Evolutionary conservation across 2,797 vertebrate genomes (phyloP).

Genomic region (Eulemur coronatus): DNA sequence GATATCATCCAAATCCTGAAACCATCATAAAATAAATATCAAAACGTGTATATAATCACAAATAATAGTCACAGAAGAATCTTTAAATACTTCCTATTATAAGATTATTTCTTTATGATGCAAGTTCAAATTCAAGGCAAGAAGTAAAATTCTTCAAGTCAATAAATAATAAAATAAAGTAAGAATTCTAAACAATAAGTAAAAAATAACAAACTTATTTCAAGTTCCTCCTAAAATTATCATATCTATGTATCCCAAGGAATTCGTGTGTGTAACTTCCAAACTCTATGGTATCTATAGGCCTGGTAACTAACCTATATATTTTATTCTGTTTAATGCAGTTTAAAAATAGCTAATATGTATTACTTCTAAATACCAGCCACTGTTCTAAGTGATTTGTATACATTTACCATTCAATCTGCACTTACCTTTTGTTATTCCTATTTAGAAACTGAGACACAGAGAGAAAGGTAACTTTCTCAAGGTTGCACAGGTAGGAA

Average conservation of each 20-base stretch:
- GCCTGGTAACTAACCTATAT: background rate
- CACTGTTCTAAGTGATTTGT: conserved; percentile 12
- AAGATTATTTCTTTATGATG: conserved; percentile 1
- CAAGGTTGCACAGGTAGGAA: background rate
- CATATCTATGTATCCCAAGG: background rate
- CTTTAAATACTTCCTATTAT: background rate
- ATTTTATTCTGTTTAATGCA: background rate
- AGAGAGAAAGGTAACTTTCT: conserved; percentile 11
- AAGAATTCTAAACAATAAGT: conserved; percentile 15
- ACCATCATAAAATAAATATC: background rate
- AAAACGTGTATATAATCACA: background rate
- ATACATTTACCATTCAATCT: background rate
- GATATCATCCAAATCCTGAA: background rate
- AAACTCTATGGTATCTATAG: background rate
- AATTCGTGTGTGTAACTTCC: background rate
- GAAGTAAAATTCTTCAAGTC: background rate
- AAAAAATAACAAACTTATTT: background rate
- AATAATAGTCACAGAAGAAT: background rate
- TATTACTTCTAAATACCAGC: background rate
- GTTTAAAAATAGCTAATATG: background rate
- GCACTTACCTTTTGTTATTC: conserved; percentile 1
- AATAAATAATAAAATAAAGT: background rate
- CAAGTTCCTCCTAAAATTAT: background rate
- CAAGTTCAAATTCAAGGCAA: conserved; percentile 33
- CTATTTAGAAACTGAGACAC: background rate